Percentiles rank a stretch among this genome's conserved stretches.
These are phyloP conservation scores for Xyliphius kryptos DNA, from an alignment of 2,113 vertebrate species.

Conservation along the genomic window DNA sequence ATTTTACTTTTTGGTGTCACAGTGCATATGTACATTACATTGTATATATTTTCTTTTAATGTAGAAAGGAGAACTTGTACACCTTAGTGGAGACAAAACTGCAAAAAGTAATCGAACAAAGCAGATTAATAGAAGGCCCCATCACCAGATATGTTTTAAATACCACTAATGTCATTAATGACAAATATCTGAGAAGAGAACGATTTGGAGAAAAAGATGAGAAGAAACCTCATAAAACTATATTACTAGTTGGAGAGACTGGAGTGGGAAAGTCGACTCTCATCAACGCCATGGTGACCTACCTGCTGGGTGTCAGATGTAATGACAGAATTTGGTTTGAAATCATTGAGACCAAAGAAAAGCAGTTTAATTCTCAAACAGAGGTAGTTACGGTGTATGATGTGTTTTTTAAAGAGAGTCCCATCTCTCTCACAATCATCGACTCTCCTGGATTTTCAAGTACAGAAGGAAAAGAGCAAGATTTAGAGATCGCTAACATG, in stretches of 20 bases:
- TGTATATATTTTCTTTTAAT: too few species aligned
- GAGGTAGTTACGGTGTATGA: constrained; percentile 40
- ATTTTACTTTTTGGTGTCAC: too few species aligned
- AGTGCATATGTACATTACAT: too few species aligned
- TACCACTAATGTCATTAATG: not conserved
- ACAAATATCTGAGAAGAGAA: not conserved
- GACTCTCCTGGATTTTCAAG: constrained; percentile 23
- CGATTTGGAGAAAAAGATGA: constrained; percentile 14
- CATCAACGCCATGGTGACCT: constrained; percentile 43
- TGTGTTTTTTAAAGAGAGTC: constrained; percentile 4
- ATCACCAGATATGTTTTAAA: constrained; percentile 28
- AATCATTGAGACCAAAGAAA: constrained; percentile 20
- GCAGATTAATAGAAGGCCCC: not conserved
- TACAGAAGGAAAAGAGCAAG: constrained; percentile 14
- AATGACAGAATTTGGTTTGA: constrained; percentile 35
- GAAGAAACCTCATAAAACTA: constrained; percentile 21
- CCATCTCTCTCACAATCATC: constrained; percentile 17
- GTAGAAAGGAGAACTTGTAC: not conserved
- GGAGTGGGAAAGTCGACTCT: constrained; percentile 42
- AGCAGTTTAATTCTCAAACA: constrained; percentile 41
- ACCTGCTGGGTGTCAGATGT: constrained; percentile 40
- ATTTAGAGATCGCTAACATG: constrained; percentile 1
- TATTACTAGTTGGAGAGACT: too few species aligned
- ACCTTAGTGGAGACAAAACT: not conserved
- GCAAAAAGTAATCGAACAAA: not conserved